A percentile compares a stretch with the other conserved stretches of the same genome.
phyloP scores from a whole-genome alignment of 1,140 invertebrate genomes.

The Meloidogyne chitwoodi region DNA sequence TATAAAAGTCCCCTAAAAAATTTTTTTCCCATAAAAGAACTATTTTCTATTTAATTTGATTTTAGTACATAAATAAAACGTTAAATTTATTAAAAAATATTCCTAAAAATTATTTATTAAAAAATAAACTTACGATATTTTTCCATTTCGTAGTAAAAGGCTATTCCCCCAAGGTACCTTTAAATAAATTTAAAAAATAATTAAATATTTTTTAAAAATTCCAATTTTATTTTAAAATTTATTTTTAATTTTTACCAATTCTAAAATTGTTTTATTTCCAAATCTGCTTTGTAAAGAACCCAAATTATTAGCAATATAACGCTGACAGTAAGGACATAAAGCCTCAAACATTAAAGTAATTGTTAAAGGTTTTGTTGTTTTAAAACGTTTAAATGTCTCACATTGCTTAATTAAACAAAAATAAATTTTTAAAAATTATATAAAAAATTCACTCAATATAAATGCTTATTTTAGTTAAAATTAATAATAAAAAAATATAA shows the following conservation, averaged over 20 bases:
- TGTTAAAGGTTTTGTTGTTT: constrained; percentile 50
- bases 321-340: constrained; percentile 58
- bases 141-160: constrained; percentile 40
- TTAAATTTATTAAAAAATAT: too few relatives aligned
- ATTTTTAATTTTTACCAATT: constrained; percentile 30
- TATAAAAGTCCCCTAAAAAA: not conserved
- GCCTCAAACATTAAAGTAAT: constrained; percentile 48
- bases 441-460: too few relatives aligned
- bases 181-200: not conserved
- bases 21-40: too few relatives aligned
- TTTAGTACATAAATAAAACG: too few relatives aligned
- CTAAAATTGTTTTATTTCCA: constrained; percentile 47
- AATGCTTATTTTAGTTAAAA: not conserved
- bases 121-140: constrained; percentile 34
- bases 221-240: too few relatives aligned
- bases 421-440: not conserved
- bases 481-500: too few relatives aligned
- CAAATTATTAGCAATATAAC: constrained; percentile 56
- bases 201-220: not conserved
- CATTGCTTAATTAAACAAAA: constrained; percentile 36
- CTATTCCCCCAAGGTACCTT: constrained; percentile 52
- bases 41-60: too few relatives aligned
- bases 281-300: constrained; percentile 48
- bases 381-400: constrained; percentile 38
- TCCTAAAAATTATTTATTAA: too few relatives aligned